Base-by-base conservation (phyloP, 2,888 invertebrate genomes). In the Helicoverpa assulta region DNA sequence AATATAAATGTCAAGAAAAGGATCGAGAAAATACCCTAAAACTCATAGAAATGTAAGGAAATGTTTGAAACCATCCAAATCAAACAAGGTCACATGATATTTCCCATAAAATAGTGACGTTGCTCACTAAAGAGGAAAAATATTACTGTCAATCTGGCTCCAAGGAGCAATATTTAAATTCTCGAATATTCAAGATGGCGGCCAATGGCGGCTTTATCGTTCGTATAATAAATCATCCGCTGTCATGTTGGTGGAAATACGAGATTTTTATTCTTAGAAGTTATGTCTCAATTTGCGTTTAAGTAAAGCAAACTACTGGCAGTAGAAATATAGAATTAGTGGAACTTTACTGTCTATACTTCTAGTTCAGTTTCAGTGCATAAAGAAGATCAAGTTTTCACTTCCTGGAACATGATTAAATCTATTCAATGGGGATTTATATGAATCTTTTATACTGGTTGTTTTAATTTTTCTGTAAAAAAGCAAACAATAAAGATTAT, bases 191-290 rank as follows among this genome's bases (percentile, higher is more conserved):
- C 87, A 86, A 88, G 87, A 89, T 89, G 88, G 87, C 84, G 76
- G 67, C 55, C 81, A 85, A 89, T 90, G 89, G 80, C 85, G 80
- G 85, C 83, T 85, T 88, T 90, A 89, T 88, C 88, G 86, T 79
- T 81, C 65, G 55, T 84, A 69, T 83, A 86, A 91, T 91, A 91
- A 90, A 91, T 92, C 90, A 91, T 81, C 80, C 65, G 79, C 85
- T 88, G 90, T 90, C 90, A 85, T 81, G 83, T 82, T 78, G 82
- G 81, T 80, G 82, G 85, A 85, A 84, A 86, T 86, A 86, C 83
- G 75, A 82, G 86, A 88, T 88, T 88, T 88, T 85, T 83, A 87
- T 86, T 86, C 83, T 78, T 77, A 78, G 79, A 81, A 85, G 80
- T 83, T 80, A 83, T 82, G 80, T 82, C 82, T 84, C 78, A 85